Base-by-base conservation (phyloP, 2,888 invertebrate species). In the Nipponacmea schrenckii region DNA sequence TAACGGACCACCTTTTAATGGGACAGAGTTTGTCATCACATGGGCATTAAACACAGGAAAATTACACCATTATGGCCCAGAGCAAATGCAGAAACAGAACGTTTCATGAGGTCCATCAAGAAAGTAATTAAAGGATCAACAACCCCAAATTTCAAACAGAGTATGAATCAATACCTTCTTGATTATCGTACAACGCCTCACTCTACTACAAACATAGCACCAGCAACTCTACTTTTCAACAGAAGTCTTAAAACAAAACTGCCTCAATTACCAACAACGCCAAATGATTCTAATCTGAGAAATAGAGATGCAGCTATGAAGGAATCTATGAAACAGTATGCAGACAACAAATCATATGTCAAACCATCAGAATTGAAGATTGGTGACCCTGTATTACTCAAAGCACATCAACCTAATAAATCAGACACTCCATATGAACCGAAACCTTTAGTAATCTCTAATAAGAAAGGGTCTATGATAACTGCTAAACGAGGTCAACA, bases 1-100 rank as follows among this genome's bases (percentile, higher is more conserved):
- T 48, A 74, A 72, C 62, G 64, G 64, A 0, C 48, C 64, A 7
- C 67, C 73, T 14, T 73, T 73, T 24, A 66, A 68, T 20, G 44
- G 66, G 26, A 64, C 56, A 4, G 68, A 27, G 15, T 56, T 56
- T 10, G 27, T 2, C 12, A 17, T 1, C 31, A 56, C n/a, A 27
- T 39, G 24, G 69, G 56, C 2, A 56, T 64, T 31, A 17, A 4
- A 15, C 69, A 48, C 27, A 24, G 48, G 24, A 31, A 46, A 62
- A 62, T 71, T 0, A 71, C 67, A 2, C 72, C 17, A 72, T 68
- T 64, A 27, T 50, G 0, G 20, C 68, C 15, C n/a, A n/a, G n/a
- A n/a, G n/a, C n/a, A n/a, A n/a, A n/a, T n/a, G n/a, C n/a, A n/a
- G n/a, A n/a, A n/a, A 50, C 65, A 5, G 68, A 72, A 44, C 4